Conservation (phyloP, 2,113 vertebrate species). For the Chaetorhynchus papuensis region DNA sequence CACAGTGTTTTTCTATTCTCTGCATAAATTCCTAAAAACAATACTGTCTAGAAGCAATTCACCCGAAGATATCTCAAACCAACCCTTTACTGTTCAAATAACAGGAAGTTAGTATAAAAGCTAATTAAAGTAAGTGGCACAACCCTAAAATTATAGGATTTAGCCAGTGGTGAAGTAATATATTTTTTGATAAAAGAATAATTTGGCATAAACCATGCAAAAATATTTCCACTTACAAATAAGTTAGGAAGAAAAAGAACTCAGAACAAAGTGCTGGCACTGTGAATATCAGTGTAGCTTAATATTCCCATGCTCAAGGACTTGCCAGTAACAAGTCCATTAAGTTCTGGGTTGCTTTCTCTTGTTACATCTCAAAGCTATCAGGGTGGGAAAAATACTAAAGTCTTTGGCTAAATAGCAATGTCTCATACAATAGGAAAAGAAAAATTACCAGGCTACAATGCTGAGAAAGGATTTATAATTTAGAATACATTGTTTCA, state of each 20-base stretch:
- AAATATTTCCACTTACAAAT: not conserved
- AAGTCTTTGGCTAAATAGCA: not conserved
- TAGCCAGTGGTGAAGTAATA: not conserved
- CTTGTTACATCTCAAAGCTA: not conserved
- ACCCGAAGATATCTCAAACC: not conserved
- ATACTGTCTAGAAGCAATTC: not conserved
- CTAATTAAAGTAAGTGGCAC: not conserved
- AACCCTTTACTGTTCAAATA: constrained; percentile 5
- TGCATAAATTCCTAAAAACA: constrained; percentile 26
- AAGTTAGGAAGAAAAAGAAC: not conserved
- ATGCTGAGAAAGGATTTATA: not conserved
- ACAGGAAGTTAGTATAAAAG: constrained; percentile 27
- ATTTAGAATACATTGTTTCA: not conserved
- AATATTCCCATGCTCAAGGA: not conserved
- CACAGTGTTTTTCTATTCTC: not conserved
- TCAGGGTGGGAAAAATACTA: not conserved
- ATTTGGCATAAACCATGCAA: not conserved
- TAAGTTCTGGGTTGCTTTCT: not conserved
- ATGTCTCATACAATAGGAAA: not conserved
- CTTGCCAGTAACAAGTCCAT: not conserved
- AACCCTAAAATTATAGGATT: not conserved
- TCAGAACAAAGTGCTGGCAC: not conserved
- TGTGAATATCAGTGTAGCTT: not conserved
- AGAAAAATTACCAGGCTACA: not conserved
- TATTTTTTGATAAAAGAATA: constrained; percentile 8